Evolutionary conservation across 2,113 vertebrate genomes (phyloP), one percentile per base, ranked within the genome.

Genomic region (Corvus hawaiiensis): DNA sequence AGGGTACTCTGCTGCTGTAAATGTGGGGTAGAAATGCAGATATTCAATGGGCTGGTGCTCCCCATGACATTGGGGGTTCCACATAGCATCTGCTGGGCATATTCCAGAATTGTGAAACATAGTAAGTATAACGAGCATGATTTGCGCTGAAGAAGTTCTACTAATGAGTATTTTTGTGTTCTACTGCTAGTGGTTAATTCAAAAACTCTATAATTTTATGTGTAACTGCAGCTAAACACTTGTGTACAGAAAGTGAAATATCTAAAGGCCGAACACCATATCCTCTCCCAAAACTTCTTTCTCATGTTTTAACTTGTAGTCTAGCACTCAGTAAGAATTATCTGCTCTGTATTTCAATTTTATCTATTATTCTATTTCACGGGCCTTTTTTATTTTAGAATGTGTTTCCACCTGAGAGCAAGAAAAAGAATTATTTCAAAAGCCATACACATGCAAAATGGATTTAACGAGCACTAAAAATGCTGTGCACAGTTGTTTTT

Each of bases 401-500:
- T 21, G 61, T 66, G 33, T 78, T 93, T 55, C 32, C 83, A 88
- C 41, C 64, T 74, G 63, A 96, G 4, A 92, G 52, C n/a, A 66
- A 77, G 66, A 75, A 64, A 94, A 84, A 71, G 19, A 80, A 81
- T 51, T 49, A 75, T 85, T 93, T 89, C 5, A 18, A 90, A 95
- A 71, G 48, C 44, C 64, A 74, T 76, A 64, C 46, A 51, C 51
- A 77, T 66, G 61, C 68, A 49, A 86, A 96, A 94, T 71, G 76
- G 63, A 78, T 93, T 39, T 89, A 95, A 82, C 16, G 33, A 77
- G 69, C 35, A 91, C 61, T 37, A 90, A 69, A 95, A 72, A 67
- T 73, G 76, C 52, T 89, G 55, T 20, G 49, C 89, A 87, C 91
- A 92, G 87, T 93, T 96, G 22, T 91, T 96, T 94, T 88, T 62